Percentiles rank a stretch among this genome's conserved stretches.
Conservation (phyloP, 2,113 vertebrate genomes). For the Sinosuthora webbiana region DNA sequence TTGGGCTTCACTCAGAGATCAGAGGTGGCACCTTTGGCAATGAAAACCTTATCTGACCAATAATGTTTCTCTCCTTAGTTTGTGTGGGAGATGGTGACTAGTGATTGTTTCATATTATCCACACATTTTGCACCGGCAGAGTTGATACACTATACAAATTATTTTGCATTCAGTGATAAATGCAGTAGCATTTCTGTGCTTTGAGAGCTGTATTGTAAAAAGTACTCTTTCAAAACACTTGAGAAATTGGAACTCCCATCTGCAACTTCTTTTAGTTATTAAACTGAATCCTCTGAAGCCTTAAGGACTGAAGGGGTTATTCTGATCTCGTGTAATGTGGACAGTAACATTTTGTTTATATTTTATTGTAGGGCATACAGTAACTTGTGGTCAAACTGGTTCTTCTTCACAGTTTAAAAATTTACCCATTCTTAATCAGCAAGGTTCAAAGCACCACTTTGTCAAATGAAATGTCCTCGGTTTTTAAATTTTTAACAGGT, state of each 20-base stretch:
- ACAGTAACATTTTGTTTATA: background rate
- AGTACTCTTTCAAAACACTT: background rate
- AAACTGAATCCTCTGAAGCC: background rate
- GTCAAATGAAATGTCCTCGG: background rate
- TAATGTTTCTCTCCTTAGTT: background rate
- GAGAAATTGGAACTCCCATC: background rate
- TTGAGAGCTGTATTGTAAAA: background rate
- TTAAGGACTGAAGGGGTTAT: background rate
- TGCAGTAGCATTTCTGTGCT: background rate
- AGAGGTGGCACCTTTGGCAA: background rate
- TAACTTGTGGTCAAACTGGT: background rate
- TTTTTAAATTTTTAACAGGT: background rate
- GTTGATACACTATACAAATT: background rate
- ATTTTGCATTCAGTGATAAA: background rate
- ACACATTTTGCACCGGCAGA: background rate
- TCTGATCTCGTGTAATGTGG: background rate
- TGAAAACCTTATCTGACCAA: background rate
- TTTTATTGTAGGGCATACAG: background rate
- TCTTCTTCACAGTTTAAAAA: background rate
- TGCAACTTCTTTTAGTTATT: background rate
- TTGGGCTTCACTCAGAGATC: background rate
- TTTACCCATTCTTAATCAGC: background rate
- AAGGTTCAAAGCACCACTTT: background rate
- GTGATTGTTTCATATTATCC: background rate
- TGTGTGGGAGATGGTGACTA: background rate